A percentile compares a stretch with the other conserved stretches of the same genome.
Conservation (phyloP, 2,888 invertebrate species). For the Tetragonula carbonaria region DNA sequence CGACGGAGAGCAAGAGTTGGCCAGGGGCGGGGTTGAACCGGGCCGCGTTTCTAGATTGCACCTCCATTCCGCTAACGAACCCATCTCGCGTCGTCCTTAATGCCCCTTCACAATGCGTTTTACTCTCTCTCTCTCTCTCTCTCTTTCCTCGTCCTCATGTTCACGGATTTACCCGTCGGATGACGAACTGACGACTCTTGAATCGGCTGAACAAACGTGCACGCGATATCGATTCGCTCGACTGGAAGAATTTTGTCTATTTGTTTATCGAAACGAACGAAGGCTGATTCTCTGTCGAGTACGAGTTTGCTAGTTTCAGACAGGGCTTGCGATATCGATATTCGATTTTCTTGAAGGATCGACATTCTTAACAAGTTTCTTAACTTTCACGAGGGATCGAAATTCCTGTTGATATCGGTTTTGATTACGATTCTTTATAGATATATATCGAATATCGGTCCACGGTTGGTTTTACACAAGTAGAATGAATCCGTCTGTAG, state of each 20-base stretch:
- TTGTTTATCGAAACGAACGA: too few species aligned
- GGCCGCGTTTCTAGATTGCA: constrained; percentile 68
- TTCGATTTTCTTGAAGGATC: too few species aligned
- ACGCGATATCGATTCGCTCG: neutral
- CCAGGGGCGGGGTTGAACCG: constrained; percentile 17
- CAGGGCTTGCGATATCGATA: neutral
- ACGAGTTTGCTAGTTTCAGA: neutral
- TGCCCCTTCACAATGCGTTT: constrained; percentile 60
- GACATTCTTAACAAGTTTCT: too few species aligned
- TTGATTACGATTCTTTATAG: too few species aligned
- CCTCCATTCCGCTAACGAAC: constrained; percentile 78
- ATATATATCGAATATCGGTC: too few species aligned
- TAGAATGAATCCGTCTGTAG: too few species aligned
- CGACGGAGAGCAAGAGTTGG: constrained; percentile 36
- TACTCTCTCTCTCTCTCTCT: constrained; percentile 15
- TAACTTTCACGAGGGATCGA: too few species aligned
- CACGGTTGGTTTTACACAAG: too few species aligned
- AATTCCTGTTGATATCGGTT: too few species aligned
- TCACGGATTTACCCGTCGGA: constrained; percentile 24
- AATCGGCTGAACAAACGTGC: neutral
- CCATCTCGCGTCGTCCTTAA: constrained; percentile 64
- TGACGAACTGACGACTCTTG: constrained; percentile 23
- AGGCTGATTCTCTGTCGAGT: neutral
- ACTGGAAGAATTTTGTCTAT: neutral
- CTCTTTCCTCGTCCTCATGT: neutral